Evolutionary conservation across 2,113 vertebrate species (phyloP), one percentile per base, ranked within the genome.

Genomic region (Nycticryphes semicollaris): DNA sequence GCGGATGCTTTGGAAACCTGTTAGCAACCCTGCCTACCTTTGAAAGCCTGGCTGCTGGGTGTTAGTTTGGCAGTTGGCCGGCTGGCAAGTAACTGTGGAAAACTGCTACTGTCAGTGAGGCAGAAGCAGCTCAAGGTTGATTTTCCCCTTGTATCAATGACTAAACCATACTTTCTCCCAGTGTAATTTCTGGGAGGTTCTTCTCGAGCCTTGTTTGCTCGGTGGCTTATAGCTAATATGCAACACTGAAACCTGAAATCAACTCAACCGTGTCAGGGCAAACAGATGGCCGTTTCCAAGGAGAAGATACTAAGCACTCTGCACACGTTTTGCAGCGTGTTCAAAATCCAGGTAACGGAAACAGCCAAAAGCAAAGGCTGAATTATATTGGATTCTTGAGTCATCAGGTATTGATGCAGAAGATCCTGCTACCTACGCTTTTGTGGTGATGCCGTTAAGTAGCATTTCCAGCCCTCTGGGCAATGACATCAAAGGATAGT

Each of bases 391-490:
- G 47, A 66, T 88, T 93, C 90, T 87, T 77, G 87, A 96, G 63
- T 96, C 90, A 86, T 70, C 68, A 84, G 82, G 72, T 88, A 22
- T 86, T 80, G 94, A 89, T 93, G 95, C 81, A 95, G 89, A 87
- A 92, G 88, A 67, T 93, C 51, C 53, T 90, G 62, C 83, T 93
- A 84, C 10, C 88, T 86, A 17, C 4, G 7, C 48, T 70, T 80
- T 43, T 82, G 56, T 90, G 93, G 80, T 57, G 83, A 70, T 94
- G 94, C 90, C 81, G 77, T 86, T 92, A 81, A 94, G 80, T 43
- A 92, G 64, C 64, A 64, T 92, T 97, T 97, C 64, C 89, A 96
- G 69, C 76, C 84, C 87, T 96, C 89, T 87, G 93, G 91, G 87
- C 93, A 94, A 68, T 68, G 77, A 82, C 91, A 82, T 95, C 91